These are phyloP conservation scores for Synanthedon andrenaeformis DNA, from an alignment of 2,888 invertebrate genomes.

Conservation along the genomic window DNA sequence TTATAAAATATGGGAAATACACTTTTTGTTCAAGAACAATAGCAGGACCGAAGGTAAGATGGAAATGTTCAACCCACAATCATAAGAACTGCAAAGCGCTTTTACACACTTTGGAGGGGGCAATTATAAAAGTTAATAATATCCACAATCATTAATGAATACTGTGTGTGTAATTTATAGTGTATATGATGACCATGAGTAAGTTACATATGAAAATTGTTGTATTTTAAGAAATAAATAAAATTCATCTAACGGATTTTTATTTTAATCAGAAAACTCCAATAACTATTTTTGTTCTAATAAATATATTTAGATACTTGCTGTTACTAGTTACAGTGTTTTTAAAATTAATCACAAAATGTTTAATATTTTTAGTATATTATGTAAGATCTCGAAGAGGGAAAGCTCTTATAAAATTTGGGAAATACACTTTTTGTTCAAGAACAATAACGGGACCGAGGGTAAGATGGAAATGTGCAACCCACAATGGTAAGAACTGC, in stretches of 20 bases:
- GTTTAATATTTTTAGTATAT: neutral
- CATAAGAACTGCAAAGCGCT: conserved; percentile 20
- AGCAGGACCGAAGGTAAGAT: conserved; percentile 12
- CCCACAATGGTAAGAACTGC: conserved; percentile 22
- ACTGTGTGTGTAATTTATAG: too few relatives aligned
- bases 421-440: neutral
- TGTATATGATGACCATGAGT: too few relatives aligned
- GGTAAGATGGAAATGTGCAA: conserved; percentile 28
- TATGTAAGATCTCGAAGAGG: neutral
- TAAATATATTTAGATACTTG: too few relatives aligned
- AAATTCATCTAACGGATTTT: too few relatives aligned
- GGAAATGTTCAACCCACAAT: conserved; percentile 28
- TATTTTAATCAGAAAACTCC: too few relatives aligned
- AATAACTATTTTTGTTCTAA: too few relatives aligned
- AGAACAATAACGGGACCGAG: neutral
- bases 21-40: neutral
- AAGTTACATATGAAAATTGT: too few relatives aligned
- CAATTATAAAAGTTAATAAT: conserved; percentile 1
- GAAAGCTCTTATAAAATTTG: neutral
- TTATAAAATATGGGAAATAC: neutral
- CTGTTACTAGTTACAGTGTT: too few relatives aligned
- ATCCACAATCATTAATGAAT: neutral
- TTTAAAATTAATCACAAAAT: too few relatives aligned
- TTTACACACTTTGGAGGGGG: conserved; percentile 17
- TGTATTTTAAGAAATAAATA: too few relatives aligned